Base-by-base conservation (phyloP, 2,888 invertebrate genomes). In the Tipula vernalis region DNA sequence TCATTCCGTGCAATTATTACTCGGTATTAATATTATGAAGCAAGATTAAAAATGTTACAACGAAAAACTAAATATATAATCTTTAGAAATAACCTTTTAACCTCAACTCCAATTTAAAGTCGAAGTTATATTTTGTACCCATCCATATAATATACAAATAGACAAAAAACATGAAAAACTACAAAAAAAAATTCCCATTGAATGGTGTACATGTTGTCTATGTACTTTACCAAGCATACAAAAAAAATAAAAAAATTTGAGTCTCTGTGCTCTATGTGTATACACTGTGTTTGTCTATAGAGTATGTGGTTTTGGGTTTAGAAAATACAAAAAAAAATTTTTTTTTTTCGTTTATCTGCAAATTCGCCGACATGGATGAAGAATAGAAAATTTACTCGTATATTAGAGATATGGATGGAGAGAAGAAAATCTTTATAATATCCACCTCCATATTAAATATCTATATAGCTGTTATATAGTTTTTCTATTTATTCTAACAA, bases 311-410 rank as follows among this genome's bases (percentile, higher is more conserved):
- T 84, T 84, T 84, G 84, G 84, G 36, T 84, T 84, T 84, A 84
- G 84, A 15, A 51, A 4, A 51, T 4, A 51, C n/a, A n/a, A 51
- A 51, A 51, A 51, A 71, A 28, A 28, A 28, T 1, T 1, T 28
- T 0, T 28, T 0, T 28, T 28, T 28, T 71, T 71, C 71, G 71
- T 84, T 84, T 84, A 84, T 84, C 84, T 84, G 41, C 84, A 41
- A 71, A 84, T 84, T 84, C 41, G 84, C 84, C 84, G 84, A 84
- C 84, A 84, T 84, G 84, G 84, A 84, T 84, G 15, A 84, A 84
- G 84, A 39, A 84, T 39, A 84, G 36, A 84, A 84, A 84, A 84
- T 39, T 84, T 39, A 28, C 28, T 28, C 28, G 28, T 28, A 84
- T 39, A 84, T 15, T 39, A 84, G 41, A 84, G 15, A 84, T 84